These are phyloP conservation scores for Otus scops DNA, from an alignment of 2,797 vertebrate species.

Conservation along the genomic window DNA sequence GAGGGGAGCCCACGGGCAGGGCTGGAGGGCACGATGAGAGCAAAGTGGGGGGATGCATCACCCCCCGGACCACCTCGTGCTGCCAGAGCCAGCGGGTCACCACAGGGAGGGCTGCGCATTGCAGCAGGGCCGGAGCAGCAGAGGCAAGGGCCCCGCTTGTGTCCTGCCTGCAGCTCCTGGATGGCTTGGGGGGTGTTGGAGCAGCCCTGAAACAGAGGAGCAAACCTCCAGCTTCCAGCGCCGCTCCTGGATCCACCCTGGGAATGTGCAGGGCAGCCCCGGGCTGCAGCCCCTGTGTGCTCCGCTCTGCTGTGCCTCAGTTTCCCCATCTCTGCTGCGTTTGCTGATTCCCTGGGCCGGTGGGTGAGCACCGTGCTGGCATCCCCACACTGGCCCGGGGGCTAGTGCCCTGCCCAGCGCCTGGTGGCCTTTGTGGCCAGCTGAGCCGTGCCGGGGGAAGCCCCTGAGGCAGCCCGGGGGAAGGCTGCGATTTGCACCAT, in stretches of 20 bases:
- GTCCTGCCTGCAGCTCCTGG: background rate
- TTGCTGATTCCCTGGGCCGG: accelerated
- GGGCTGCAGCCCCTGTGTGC: background rate
- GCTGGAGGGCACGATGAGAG: background rate
- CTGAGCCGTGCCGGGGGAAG: background rate
- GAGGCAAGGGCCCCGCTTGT: no score
- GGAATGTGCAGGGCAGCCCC: accelerated
- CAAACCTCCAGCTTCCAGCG: background rate
- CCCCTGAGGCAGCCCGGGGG: background rate
- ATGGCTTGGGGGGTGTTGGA: background rate
- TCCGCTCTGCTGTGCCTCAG: background rate
- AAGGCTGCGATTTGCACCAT: constrained; percentile 33
- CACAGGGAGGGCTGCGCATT: background rate
- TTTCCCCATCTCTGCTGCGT: background rate
- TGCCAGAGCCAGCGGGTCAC: background rate
- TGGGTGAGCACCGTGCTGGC: accelerated
- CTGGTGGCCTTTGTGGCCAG: background rate
- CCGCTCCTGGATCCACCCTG: background rate
- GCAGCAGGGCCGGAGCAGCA: no score
- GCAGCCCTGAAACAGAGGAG: background rate
- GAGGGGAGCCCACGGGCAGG: background rate
- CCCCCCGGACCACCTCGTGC: accelerated
- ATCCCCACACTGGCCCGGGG: accelerated
- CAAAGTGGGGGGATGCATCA: background rate
- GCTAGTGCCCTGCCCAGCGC: accelerated